Evolutionary conservation across 2,113 vertebrate genomes (phyloP), one percentile per base, ranked within the genome.

Genomic region (Osmerus eperlanus): DNA sequence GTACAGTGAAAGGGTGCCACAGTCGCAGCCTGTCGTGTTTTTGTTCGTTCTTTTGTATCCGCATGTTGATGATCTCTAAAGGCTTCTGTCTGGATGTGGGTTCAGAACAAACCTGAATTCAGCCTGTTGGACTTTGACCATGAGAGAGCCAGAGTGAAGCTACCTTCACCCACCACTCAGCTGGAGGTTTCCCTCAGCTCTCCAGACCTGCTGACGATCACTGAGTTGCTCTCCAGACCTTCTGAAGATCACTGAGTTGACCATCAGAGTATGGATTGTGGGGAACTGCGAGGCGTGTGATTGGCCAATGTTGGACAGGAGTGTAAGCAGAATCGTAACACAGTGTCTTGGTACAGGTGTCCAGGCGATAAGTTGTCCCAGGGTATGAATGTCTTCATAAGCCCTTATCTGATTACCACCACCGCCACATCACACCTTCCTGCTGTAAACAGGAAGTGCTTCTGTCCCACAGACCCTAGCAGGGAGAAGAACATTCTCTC

Each of bases 1-100:
- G 55, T 73, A 79, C 53, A 78, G 74, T 80, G 53, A 88, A 90
- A 85, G 78, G 85, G 90, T 93, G 91, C 91, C 92, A 93, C 89
- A 85, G 71, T 68, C 71, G 65, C 78, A 75, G 65, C 85, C 82
- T 70, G 68, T 70, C 72, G 60, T 72, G 69, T 78, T 77, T 29
- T 72, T 85, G 67, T 28, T 28, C 25, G 32, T 4, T 36, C 0
- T 36, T 88, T 89, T 88, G 73, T 88, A 85, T 41, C 25, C 84
- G 89, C 88, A 91, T 88, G 88, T 87, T 83, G 84, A 47, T 83
- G 70, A 71, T 81, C 85, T 83, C 70, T 53, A 68, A 78, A 75
- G 52, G 66, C 78, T 77, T 70, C 73, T 67, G 67, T 73, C 65
- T 68, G 23, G 65, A 53, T 19, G 21, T 79, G 70, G 67, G 67